Base-by-base conservation (phyloP, 2,113 vertebrate genomes). In the Xyliphius kryptos region DNA sequence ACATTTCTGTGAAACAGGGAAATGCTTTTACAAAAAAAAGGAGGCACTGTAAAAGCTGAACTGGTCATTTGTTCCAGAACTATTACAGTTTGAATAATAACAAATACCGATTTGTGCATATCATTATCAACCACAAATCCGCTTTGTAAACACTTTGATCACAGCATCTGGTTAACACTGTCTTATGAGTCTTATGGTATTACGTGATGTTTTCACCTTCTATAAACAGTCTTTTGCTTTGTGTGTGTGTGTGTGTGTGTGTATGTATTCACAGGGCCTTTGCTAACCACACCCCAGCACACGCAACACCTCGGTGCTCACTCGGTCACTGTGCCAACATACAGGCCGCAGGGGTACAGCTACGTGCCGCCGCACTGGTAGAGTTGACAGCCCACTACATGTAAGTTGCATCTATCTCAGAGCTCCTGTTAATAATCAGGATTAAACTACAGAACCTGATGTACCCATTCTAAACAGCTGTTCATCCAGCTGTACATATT, bases 281-380 rank as follows among this genome's bases (percentile, higher is more conserved):
- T 98, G 90, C 83, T 99, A 88, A 96, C 96, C 76, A 95, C 96
- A 41, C 96, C 95, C 44, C 96, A 97, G 79, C 95, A 97, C 81
- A 85, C 91, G 1, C 92, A 67, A 59, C 48, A 86, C 14, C 90
- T 98, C 2, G 95, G 95, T 83, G 91, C 88, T 66, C 96, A 97
- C 85, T 93, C 92, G 16, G 94, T 99, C 70, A 95, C 94, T 48
- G 91, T 99, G 91, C 95, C 96, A 86, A 95, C 95, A 11, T 99
- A 97, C 90, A 87, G 96, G 89, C 91, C 94, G 79, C 96, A 98
- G 83, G 95, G 94, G 70, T 99, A 99, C 91, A 98, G 94, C 92
- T 99, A 98, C 1, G 93, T 98, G 79, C 95, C 96, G 68, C 96
- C 95, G 55, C 96, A 99, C 85, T 99, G 96, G 96, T 99, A 97